Evolutionary conservation across 1,140 invertebrate species (phyloP), one percentile per base, ranked within the genome.

Genomic region (Diprion similis): DNA sequence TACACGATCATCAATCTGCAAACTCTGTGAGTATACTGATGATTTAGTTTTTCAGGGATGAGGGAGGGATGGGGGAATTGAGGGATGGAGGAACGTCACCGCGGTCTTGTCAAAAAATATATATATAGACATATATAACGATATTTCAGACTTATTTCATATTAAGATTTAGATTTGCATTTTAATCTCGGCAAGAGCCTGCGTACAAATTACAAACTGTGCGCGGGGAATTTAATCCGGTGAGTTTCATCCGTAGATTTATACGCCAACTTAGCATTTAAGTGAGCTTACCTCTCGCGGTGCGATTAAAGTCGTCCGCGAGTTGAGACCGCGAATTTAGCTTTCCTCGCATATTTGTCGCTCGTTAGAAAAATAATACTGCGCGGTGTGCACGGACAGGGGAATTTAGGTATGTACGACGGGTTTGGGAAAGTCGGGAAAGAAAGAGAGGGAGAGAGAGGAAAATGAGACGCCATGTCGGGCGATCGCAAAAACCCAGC

Each of bases 1-100:
- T 91, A 91, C 83, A 88, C 84, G 73, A 89, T 91, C 76, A 86
- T 90, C 73, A 89, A 91, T 76, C 76, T 91, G 74, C 79, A 84
- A 77, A 90, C 87, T 68, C 78, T 82, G 89, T 90, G 84, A 89
- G 88, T 89, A 87, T 84, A 85, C 78, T 79, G 79, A 71, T 46
- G 73, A 59, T 13, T 59, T 17, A 17, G n/a, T 8, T 59, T 13
- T 59, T 59, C 51, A 17, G n/a, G 24, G 24, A 37, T 37, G 6
- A 37, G 24, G 24, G 24, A 2, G 24, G 24, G 24, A 6, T 37
- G 24, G 24, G 6, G 24, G 6, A 6, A 37, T 37, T 1, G 24
- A 37, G 24, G 24, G 6, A 37, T 6, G 24, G 24, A 37, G 24
- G 24, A 6, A 37, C 24, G 24, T 37, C 24, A 37, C 24, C 6